Evolutionary conservation across 2,113 vertebrate species (phyloP).

Genomic region (Nothocercus julius): DNA sequence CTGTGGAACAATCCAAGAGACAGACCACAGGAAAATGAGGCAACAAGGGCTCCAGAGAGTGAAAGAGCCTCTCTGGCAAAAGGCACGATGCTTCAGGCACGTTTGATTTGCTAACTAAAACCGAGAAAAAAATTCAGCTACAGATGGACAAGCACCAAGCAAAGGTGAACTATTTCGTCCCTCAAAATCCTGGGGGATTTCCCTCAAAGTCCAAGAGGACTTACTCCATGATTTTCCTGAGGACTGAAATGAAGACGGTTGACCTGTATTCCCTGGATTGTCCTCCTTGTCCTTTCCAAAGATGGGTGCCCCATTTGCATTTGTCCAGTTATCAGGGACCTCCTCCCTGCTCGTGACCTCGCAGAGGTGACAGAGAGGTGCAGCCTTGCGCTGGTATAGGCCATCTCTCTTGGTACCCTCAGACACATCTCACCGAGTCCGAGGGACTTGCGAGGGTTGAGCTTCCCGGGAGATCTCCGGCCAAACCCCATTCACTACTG

Average conservation of each 20-base stretch:
- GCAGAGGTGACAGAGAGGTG: not conserved
- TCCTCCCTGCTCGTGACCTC: not conserved
- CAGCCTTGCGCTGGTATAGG: not conserved
- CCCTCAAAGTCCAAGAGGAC: not conserved
- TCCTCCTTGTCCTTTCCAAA: not conserved
- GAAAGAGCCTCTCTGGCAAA: not conserved
- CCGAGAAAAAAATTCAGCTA: not conserved
- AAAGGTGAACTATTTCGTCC: not conserved
- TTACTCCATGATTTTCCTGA: not conserved
- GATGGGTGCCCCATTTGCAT: not conserved
- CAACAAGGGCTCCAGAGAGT: not conserved
- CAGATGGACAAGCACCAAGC: not conserved
- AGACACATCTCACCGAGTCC: not conserved
- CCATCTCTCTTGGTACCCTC: not conserved
- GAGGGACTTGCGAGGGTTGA: not conserved
- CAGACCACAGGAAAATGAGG: fast-evolving
- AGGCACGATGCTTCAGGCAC: not conserved
- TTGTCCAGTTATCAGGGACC: not conserved
- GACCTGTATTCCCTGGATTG: not conserved
- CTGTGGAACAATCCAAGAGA: not conserved
- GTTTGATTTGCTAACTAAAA: not conserved
- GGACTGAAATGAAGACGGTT: not conserved
- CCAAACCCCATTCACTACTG: too few relatives aligned
- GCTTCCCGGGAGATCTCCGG: not conserved
- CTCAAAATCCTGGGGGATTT: not conserved